Evolutionary conservation across 2,797 vertebrate species (phyloP), one percentile per base, ranked within the genome.

Genomic region (Danio kyathit): DNA sequence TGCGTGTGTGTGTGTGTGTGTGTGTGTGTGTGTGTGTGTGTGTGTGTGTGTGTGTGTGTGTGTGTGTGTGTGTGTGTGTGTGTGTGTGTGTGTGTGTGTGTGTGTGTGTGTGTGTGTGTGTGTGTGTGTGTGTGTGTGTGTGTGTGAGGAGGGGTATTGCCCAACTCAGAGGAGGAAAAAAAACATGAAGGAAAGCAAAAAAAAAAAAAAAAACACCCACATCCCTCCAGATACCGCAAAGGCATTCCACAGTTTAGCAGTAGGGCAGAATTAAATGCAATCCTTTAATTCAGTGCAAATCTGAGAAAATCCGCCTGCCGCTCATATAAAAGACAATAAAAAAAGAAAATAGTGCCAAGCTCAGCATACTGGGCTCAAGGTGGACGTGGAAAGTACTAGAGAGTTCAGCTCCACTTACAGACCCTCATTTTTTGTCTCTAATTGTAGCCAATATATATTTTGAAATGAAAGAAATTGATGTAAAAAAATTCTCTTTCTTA

Each of bases 151-250:
- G 54, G 11, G 21, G 29, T 71, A 51, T 70, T 71, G 46, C 54
- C 46, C 38, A 71, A 71, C 13, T 71, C n/a, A 0, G 11, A 79
- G 14, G 6, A 63, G 19, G 54, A 44, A 41, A 46, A 46, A 56
- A 41, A 76, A 66, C 16, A 76, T 43, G 51, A 76, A 17, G 49
- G 67, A 57, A 38, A 44, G 10, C 16, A 74, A 61, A 59, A 16
- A 43, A 8, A 11, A 10, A 54, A 10, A 14, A 21, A 66, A 67
- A 72, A 57, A 19, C 59, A 81, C 82, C 85, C 83, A 85, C 85
- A 81, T 86, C 80, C 83, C 80, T 81, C 74, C 82, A 83, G 74
- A 86, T 74, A 61, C 74, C 71, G 79, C 64, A 73, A 80, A 70
- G 12, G 61, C 79, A 79, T 84, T 82, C 59, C 82, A 76, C 9